Evolutionary conservation across 2,888 invertebrate genomes (phyloP).

Genomic region (Pammene fasciana): DNA sequence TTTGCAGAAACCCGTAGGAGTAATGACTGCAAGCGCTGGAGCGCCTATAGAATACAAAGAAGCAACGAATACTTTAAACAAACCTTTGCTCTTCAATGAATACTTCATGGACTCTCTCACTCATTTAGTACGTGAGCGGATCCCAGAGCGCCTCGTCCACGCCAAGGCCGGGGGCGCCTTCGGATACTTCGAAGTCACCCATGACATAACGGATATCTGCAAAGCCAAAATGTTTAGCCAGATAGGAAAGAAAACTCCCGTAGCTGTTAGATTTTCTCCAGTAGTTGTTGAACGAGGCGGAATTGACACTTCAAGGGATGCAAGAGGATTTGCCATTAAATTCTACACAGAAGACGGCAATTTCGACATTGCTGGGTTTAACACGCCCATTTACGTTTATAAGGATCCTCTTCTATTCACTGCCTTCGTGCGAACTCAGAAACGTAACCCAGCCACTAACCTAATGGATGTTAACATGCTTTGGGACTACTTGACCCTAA

Average conservation of each 20-base stretch:
- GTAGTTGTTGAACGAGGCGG: constrained; percentile 93
- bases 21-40: constrained; percentile 89
- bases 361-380: constrained; percentile 95
- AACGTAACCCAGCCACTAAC: constrained; percentile 93
- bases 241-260: constrained; percentile 89
- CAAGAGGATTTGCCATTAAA: constrained; percentile 94
- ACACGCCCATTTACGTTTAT: constrained; percentile 94
- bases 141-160: constrained; percentile 95
- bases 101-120: constrained; percentile 88
- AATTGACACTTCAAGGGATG: constrained; percentile 92
- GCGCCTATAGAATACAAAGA: constrained; percentile 88
- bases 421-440: constrained; percentile 95
- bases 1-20: constrained; percentile 75
- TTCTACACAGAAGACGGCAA: constrained; percentile 95
- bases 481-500: constrained; percentile 94
- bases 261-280: constrained; percentile 91
- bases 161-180: constrained; percentile 96
- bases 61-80: constrained; percentile 89
- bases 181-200: constrained; percentile 92
- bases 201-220: constrained; percentile 89
- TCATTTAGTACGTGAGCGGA: constrained; percentile 93
- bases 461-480: constrained; percentile 94
- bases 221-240: constrained; percentile 89
- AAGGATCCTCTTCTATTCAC: constrained; percentile 94
- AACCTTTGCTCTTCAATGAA: constrained; percentile 90